A percentile compares a stretch with the other conserved stretches of the same genome.
Evolutionary conservation across 2,888 invertebrate species (phyloP).

Genomic region (Dysmachus trigonus): DNA sequence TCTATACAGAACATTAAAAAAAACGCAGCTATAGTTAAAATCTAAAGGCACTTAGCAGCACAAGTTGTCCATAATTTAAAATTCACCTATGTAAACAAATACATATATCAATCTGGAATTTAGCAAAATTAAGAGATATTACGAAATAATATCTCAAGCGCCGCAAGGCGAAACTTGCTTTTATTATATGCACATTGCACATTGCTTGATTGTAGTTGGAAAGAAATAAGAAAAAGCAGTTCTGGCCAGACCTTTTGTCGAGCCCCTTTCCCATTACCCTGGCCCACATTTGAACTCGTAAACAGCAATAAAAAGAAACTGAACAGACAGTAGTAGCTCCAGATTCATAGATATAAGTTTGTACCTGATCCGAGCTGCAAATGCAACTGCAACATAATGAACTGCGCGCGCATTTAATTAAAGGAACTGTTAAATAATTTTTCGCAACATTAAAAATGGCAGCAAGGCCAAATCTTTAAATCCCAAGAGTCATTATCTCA

Average conservation of each 20-base stretch:
- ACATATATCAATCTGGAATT: background rate
- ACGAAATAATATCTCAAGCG: background rate
- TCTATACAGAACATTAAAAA: no score
- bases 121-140: background rate
- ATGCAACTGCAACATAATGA: background rate
- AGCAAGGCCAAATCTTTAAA: background rate
- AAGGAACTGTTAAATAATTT: background rate
- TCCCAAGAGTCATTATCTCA: background rate
- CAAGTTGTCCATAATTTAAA: background rate
- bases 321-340: background rate
- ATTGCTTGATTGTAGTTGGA: background rate
- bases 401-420: background rate
- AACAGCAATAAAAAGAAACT: background rate
- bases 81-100: background rate
- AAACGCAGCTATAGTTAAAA: no score
- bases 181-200: background rate
- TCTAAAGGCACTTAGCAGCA: background rate
- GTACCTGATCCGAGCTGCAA: background rate
- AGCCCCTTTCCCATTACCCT: background rate
- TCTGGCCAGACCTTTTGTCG: background rate
- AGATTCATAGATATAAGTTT: background rate
- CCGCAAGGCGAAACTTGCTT: background rate
- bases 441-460: background rate
- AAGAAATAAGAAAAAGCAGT: background rate
- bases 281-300: background rate